phyloP scores from a whole-genome alignment of 2,797 vertebrate species.

The Mastacembelus armatus region DNA sequence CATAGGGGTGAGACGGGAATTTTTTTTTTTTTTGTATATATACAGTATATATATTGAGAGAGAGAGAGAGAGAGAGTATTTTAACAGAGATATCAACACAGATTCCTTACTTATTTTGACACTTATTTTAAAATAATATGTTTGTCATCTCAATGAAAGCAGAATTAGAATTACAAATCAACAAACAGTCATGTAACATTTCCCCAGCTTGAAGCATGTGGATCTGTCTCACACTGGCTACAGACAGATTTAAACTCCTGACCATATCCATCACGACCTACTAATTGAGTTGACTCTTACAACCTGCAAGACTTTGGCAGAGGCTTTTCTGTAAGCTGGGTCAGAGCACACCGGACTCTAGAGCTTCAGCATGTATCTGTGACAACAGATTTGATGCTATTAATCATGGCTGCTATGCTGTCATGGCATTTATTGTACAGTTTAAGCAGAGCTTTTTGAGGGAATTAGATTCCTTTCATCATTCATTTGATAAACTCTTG shows the following conservation, averaged over 20 bases:
- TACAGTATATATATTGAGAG: too few relatives aligned
- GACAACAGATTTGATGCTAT: conserved; percentile 30
- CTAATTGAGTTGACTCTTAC: conserved; percentile 24
- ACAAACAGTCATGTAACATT: neutral
- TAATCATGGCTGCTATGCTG: conserved; percentile 33
- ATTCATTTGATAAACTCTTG: conserved; percentile 47
- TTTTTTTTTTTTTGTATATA: too few relatives aligned
- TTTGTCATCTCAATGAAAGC: neutral
- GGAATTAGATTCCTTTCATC: conserved; percentile 16
- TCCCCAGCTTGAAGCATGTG: conserved; percentile 15
- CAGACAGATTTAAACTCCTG: conserved; percentile 21
- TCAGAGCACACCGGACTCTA: conserved; percentile 4
- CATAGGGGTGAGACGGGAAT: too few relatives aligned
- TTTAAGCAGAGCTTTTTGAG: neutral
- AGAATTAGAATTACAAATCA: neutral
- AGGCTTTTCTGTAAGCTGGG: conserved; percentile 10
- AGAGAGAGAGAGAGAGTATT: too few relatives aligned
- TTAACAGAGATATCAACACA: too few relatives aligned
- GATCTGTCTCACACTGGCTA: neutral
- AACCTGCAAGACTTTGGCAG: conserved; percentile 6
- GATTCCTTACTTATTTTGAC: too few relatives aligned
- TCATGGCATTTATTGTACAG: conserved; percentile 29
- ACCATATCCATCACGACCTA: conserved; percentile 16
- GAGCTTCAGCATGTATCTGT: conserved; percentile 25
- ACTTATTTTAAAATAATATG: neutral